phyloP scores from a whole-genome alignment of 2,888 invertebrate species.

The Acronicta aceris region DNA sequence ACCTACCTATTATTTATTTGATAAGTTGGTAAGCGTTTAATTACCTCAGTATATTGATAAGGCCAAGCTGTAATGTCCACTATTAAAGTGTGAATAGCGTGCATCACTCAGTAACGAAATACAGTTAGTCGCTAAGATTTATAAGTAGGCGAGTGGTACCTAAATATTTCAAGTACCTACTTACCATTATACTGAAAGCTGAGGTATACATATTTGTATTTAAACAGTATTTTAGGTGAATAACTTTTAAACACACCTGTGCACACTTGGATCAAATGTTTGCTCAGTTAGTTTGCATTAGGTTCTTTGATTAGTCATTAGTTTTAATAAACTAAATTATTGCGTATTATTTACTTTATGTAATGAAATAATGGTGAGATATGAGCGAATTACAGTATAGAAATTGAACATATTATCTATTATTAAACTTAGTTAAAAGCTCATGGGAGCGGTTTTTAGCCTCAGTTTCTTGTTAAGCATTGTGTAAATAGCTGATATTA shows the following conservation, averaged over 20 bases:
- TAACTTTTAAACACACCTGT: constrained; percentile 23
- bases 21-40: constrained; percentile 62
- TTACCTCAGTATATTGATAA: constrained; percentile 66
- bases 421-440: neutral
- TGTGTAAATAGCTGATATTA: neutral
- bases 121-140: constrained; percentile 11
- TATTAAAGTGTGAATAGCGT: constrained; percentile 28
- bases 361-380: neutral
- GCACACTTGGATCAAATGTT: constrained; percentile 1
- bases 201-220: neutral
- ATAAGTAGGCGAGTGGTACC: constrained; percentile 22
- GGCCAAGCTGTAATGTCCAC: constrained; percentile 34
- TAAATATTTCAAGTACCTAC: constrained; percentile 6
- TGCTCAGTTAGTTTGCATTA: neutral
- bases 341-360: neutral
- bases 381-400: too few relatives aligned
- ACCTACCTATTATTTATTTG: constrained; percentile 53
- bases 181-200: neutral
- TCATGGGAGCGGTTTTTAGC: too few relatives aligned
- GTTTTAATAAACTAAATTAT: neutral
- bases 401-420: too few relatives aligned
- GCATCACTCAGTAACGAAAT: constrained; percentile 30
- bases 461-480: constrained; percentile 5
- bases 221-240: constrained; percentile 10
- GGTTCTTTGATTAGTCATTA: neutral